phyloP scores from a whole-genome alignment of 2,797 vertebrate genomes.

The Linurgus olivaceus region DNA sequence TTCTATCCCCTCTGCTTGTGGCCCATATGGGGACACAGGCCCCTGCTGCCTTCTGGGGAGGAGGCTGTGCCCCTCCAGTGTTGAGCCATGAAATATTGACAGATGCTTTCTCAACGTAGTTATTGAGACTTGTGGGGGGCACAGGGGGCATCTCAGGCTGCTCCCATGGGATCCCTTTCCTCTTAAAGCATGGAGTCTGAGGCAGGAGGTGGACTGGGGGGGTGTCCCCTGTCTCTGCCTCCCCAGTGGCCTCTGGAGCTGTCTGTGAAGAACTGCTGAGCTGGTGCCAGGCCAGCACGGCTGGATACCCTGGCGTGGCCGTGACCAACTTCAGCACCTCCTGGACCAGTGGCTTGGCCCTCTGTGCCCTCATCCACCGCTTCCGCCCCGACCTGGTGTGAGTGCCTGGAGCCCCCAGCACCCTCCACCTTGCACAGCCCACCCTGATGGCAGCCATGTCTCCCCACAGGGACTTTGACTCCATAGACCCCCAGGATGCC shows the following conservation, averaged over 20 bases:
- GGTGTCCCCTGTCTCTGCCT: background rate
- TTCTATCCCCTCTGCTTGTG: background rate
- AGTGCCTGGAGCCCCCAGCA: conserved; percentile 40
- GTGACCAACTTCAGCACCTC: conserved; percentile 85
- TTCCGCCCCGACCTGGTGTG: conserved; percentile 88
- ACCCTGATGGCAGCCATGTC: background rate
- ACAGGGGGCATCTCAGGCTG: accelerated
- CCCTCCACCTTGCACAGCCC: background rate
- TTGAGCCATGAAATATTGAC: background rate
- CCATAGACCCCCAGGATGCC: conserved; percentile 70
- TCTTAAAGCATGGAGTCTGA: background rate
- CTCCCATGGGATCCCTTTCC: background rate
- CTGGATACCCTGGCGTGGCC: conserved; percentile 74
- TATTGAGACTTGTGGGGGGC: background rate
- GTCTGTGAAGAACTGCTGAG: conserved; percentile 81
- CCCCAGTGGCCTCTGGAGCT: conserved; percentile 62
- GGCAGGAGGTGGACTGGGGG: background rate
- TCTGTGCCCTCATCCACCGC: conserved; percentile 87
- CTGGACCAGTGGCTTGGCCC: conserved; percentile 87
- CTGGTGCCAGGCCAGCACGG: conserved; percentile 89
- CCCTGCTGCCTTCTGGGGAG: background rate
- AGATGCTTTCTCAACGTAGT: background rate
- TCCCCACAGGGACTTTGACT: conserved; percentile 78
- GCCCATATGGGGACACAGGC: accelerated
- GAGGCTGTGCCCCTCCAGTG: background rate